Conservation (phyloP, 2,888 invertebrate species). For the Portevinia maculata region DNA sequence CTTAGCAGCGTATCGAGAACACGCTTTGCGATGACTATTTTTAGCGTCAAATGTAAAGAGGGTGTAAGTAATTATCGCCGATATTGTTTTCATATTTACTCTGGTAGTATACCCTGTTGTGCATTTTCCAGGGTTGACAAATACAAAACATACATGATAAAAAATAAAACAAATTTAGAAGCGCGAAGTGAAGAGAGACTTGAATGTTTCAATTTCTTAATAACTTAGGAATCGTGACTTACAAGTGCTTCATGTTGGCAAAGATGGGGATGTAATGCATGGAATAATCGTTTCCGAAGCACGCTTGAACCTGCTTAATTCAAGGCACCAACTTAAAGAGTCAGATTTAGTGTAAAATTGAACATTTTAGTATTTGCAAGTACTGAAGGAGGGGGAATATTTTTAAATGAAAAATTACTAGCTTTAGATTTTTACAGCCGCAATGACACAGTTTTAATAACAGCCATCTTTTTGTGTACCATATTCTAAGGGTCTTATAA, state of each 20-base stretch:
- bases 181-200: neutral
- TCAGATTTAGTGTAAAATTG: too few species aligned
- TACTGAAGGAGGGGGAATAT: too few species aligned
- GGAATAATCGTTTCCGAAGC: neutral
- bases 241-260: constrained; percentile 1
- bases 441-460: too few species aligned
- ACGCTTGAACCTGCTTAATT: neutral
- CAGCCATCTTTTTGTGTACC: too few species aligned
- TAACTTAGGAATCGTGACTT: neutral
- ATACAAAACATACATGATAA: neutral
- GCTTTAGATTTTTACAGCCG: too few species aligned
- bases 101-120: neutral
- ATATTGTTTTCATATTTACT: neutral
- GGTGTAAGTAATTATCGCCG: neutral
- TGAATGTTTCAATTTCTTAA: neutral
- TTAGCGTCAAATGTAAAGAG: neutral
- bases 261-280: neutral
- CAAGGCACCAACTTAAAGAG: too few species aligned
- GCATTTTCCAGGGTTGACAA: neutral
- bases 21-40: neutral
- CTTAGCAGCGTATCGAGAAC: neutral
- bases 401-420: too few species aligned
- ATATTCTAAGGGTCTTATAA: too few species aligned
- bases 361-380: too few species aligned
- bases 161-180: neutral